Percentiles rank a stretch among this genome's conserved stretches.
Evolutionary conservation across 2,113 vertebrate species (phyloP).

Genomic region (Heptranchias perlo): DNA sequence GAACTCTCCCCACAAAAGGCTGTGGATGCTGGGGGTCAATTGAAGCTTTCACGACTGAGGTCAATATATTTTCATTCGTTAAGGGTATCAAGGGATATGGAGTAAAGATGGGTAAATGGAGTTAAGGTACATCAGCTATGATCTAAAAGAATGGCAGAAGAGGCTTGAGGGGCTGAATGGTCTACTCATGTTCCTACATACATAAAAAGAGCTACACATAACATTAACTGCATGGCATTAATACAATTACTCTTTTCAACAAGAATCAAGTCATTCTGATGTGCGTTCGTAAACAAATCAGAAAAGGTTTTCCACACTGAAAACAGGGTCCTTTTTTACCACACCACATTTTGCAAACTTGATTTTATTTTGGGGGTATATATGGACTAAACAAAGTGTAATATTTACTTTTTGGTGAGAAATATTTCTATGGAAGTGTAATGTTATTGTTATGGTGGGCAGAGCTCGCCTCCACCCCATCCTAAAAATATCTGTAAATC

Average conservation of each 20-base stretch:
- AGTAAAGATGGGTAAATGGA: neutral
- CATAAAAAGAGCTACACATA: neutral
- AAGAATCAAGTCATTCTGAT: neutral
- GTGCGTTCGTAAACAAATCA: neutral
- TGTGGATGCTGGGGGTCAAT: neutral
- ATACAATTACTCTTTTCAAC: neutral
- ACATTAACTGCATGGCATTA: neutral
- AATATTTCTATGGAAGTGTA: neutral
- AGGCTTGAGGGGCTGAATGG: neutral
- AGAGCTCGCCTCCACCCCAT: neutral
- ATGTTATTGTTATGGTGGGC: neutral
- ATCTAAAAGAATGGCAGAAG: neutral
- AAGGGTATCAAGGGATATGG: neutral
- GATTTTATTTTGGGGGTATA: neutral
- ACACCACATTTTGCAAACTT: neutral
- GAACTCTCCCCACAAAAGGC: neutral
- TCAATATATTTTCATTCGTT: neutral
- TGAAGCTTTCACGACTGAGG: neutral
- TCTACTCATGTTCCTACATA: neutral
- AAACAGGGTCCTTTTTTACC: neutral
- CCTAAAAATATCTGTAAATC: slow-evolving; percentile 15
- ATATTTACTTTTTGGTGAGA: neutral
- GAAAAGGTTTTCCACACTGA: neutral
- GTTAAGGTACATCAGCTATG: neutral
- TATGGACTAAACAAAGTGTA: neutral